Conservation (phyloP, 2,797 vertebrate genomes). For the Eulemur mongoz region DNA sequence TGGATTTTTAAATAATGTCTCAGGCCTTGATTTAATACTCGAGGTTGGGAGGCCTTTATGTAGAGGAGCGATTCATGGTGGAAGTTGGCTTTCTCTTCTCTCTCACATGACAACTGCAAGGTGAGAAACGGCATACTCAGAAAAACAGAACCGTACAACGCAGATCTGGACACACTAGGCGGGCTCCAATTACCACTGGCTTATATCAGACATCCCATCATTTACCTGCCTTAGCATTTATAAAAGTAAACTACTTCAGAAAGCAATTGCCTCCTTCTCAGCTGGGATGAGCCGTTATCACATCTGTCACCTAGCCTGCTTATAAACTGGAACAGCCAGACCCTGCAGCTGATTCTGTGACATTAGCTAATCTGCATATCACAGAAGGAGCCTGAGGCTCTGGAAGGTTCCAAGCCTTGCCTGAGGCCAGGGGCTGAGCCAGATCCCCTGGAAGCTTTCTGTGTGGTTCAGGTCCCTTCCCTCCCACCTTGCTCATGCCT, state of each 20-base stretch:
- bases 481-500: background rate
- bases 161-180: background rate
- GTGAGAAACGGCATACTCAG: background rate
- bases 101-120: background rate
- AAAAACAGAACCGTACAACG: background rate
- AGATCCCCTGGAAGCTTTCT: background rate
- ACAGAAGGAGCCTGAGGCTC: background rate
- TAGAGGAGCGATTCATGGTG: background rate
- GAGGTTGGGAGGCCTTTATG: background rate
- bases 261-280: background rate
- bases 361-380: background rate
- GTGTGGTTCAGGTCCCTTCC: accelerated
- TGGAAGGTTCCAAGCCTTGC: background rate
- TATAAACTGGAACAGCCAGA: background rate
- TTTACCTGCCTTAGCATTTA: background rate
- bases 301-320: background rate
- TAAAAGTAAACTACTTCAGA: background rate
- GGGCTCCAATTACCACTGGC: background rate
- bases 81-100: background rate
- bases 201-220: background rate
- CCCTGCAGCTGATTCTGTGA: background rate
- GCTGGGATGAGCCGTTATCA: background rate
- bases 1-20: background rate
- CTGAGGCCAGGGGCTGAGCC: background rate
- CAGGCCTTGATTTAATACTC: background rate